Conservation (phyloP, 2,113 vertebrate genomes). For the Andinoacara biseriatus region DNA sequence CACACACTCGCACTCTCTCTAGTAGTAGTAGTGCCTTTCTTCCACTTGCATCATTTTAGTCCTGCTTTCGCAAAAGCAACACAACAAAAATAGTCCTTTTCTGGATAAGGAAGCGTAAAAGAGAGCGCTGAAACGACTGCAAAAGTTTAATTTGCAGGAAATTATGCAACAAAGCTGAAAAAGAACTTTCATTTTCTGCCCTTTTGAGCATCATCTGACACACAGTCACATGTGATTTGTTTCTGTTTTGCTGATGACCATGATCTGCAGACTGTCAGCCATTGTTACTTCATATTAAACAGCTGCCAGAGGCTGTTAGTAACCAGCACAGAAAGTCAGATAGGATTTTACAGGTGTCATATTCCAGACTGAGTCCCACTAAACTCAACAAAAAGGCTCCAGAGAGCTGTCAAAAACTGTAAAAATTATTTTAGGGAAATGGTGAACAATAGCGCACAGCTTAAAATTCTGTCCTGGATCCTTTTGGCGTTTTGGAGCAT, state of each 20-base stretch:
- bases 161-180: constrained; percentile 1
- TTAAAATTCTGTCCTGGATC: background rate
- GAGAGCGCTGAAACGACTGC: constrained; percentile 4
- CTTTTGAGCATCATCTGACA: constrained; percentile 40
- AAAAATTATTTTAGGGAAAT: background rate
- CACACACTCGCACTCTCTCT: constrained; percentile 38
- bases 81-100: constrained; percentile 33
- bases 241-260: constrained; percentile 46
- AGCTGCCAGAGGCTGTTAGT: constrained; percentile 61
- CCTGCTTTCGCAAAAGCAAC: constrained; percentile 51
- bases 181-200: constrained; percentile 31
- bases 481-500: background rate
- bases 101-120: constrained; percentile 25
- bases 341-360: constrained; percentile 65
- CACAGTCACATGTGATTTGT: constrained; percentile 37
- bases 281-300: constrained; percentile 62
- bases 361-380: constrained; percentile 13
- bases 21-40: constrained; percentile 68
- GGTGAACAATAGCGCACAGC: background rate
- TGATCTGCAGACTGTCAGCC: constrained; percentile 65
- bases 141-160: constrained; percentile 18
- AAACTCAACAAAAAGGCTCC: background rate
- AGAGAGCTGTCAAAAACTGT: background rate
- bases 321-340: constrained; percentile 36
- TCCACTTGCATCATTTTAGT: constrained; percentile 68